phyloP scores from a whole-genome alignment of 2,888 invertebrate species.

The Dryomyza anilis region DNA sequence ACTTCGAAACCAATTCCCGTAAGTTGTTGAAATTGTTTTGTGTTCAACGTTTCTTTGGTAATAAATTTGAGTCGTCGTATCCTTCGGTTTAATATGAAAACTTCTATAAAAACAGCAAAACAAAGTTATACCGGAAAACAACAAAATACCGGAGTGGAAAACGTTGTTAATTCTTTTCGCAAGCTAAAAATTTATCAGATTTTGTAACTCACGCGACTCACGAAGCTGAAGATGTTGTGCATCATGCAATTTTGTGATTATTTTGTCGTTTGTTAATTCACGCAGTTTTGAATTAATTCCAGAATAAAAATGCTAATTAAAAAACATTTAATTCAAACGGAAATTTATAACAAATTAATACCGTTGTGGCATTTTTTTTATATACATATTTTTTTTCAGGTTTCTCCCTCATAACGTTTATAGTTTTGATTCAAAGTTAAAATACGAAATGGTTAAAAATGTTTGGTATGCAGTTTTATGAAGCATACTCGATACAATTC shows the following conservation, averaged over 20 bases:
- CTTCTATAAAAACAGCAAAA: neutral
- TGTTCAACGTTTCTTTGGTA: neutral
- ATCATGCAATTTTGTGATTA: conserved; percentile 53
- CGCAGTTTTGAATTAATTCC: conserved; percentile 28
- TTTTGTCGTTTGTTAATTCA: conserved; percentile 45
- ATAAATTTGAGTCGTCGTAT: conserved; percentile 1
- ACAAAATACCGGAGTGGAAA: neutral
- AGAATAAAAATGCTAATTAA: neutral
- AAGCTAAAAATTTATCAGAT: neutral
- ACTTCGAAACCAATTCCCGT: too few relatives aligned
- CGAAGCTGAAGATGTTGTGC: conserved; percentile 20
- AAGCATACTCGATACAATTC: too few relatives aligned
- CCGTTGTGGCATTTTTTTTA: too few relatives aligned
- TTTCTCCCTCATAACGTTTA: too few relatives aligned
- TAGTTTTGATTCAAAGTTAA: too few relatives aligned
- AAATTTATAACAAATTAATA: too few relatives aligned
- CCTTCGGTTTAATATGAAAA: neutral
- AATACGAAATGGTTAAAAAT: too few relatives aligned
- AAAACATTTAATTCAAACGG: neutral
- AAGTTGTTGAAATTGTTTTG: conserved; percentile 7
- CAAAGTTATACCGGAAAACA: neutral
- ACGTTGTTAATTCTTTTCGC: neutral
- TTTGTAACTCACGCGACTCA: neutral
- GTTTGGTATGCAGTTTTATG: too few relatives aligned
- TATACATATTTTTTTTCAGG: too few relatives aligned